Evolutionary conservation across 2,888 invertebrate species (phyloP).

Genomic region (Agrochola circellaris): DNA sequence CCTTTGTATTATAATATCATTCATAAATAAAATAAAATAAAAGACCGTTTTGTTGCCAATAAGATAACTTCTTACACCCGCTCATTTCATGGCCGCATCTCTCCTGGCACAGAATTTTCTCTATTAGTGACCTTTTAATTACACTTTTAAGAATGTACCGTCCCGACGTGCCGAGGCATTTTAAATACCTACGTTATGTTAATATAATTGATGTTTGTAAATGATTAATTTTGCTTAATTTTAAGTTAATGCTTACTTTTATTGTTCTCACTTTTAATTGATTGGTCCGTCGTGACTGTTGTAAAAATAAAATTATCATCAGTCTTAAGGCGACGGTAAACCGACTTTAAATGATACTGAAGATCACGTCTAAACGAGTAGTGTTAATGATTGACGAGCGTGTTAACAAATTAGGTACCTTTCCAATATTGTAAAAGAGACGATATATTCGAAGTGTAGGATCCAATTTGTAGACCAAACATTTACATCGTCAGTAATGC

Average conservation of each 20-base stretch:
- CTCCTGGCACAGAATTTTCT: conserved; percentile 25
- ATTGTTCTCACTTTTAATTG: conserved; percentile 7
- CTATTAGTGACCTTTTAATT: conserved; percentile 51
- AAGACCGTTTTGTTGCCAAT: neutral
- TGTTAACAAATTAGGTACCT: conserved; percentile 5
- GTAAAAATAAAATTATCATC: neutral
- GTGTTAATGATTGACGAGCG: no score
- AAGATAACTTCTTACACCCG: neutral
- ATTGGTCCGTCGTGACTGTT: neutral
- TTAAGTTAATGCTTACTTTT: conserved; percentile 1
- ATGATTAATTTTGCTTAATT: conserved; percentile 16
- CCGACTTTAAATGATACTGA: no score
- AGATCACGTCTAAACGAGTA: no score
- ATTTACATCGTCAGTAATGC: neutral
- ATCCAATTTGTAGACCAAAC: conserved; percentile 28
- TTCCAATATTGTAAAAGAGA: neutral
- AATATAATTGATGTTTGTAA: conserved; percentile 17
- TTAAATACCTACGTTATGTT: conserved; percentile 13
- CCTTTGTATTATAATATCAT: no score
- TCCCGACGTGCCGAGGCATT: conserved; percentile 35
- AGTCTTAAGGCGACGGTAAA: no score
- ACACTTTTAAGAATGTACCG: conserved; percentile 40
- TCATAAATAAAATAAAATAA: no score
- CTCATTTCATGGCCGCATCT: conserved; percentile 18
- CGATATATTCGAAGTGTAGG: neutral